A percentile compares a stretch with the other conserved stretches of the same genome.
Conservation (phyloP, 2,888 invertebrate genomes). For the Agrotis puta region DNA sequence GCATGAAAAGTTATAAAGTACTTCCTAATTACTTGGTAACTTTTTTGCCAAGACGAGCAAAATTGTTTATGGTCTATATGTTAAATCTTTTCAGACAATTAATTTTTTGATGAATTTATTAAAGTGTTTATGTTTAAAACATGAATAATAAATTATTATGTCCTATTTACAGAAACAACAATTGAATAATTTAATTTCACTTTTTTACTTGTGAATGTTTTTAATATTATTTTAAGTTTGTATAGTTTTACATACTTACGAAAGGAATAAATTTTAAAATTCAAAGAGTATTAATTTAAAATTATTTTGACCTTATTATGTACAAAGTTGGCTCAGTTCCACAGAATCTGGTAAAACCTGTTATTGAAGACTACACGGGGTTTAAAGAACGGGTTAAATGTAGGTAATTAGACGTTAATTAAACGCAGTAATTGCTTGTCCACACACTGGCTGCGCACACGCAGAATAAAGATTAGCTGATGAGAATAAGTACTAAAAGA, state of each 20-base stretch:
- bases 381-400: constrained; percentile 10
- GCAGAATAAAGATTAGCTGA: constrained; percentile 23
- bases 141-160: background rate
- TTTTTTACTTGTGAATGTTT: too few species aligned
- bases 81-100: too few species aligned
- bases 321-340: background rate
- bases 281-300: background rate
- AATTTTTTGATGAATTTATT: too few species aligned
- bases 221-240: too few species aligned
- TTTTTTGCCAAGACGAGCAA: background rate
- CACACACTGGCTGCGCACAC: constrained; percentile 12
- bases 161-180: background rate
- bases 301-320: background rate
- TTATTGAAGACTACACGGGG: background rate
- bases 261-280: too few species aligned
- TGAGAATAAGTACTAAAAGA: background rate
- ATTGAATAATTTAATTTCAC: background rate
- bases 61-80: background rate
- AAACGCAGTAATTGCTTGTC: constrained; percentile 32
- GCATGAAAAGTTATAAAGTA: too few species aligned
- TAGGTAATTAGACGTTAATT: constrained; percentile 41
- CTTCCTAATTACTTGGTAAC: too few species aligned
- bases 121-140: background rate
- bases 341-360: constrained; percentile 18
- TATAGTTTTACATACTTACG: too few species aligned